Base-by-base conservation (phyloP, 2,888 invertebrate species). In the Synergus umbraculus region DNA sequence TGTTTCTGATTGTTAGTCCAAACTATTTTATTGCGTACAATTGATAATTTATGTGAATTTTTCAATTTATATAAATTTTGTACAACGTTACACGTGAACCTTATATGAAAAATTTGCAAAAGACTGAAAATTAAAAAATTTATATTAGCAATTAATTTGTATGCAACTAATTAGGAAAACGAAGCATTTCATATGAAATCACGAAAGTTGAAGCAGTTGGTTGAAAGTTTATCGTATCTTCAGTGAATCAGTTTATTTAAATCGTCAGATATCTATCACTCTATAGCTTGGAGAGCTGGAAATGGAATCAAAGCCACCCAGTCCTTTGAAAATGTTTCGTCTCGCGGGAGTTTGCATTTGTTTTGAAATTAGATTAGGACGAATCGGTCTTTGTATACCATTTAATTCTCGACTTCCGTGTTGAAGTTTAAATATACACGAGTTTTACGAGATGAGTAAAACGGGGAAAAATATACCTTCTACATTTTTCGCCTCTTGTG, bases 311-410 rank as follows among this genome's bases (percentile, higher is more conserved):
- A 69, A 69, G 46, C 64, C 7, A 10, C 7, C 3, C 22, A 69
- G 41, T 43, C n/a, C 43, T 65, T 43, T 66, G 41, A n/a, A 43
- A 43, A 43, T 66, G 9, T 66, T 66, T 29, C 67, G 29, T 46
- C 67, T 22, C 46, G 22, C 29, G 13, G 46, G 15, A 66, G 44
- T 44, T 37, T 37, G n/a, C n/a, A 43, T 69, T 69, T 18, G 43
- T 69, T 73, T 73, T 73, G 12, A 73, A 73, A 73, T 73, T 54
- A 73, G 37, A 9, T 54, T 73, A 54, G 73, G 37, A 73, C n/a
- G 73, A 69, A 69, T 49, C 13, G 9, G 13, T 29, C 10, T 73
- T 73, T 73, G 49, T 73, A 69, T 69, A 29, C 69, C 46, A 15
- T 69, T 69, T 46, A 69, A 69, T 69, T 69, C 69, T 49, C 49